phyloP scores from a whole-genome alignment of 2,797 vertebrate genomes.

The Gymnodraco acuticeps region DNA sequence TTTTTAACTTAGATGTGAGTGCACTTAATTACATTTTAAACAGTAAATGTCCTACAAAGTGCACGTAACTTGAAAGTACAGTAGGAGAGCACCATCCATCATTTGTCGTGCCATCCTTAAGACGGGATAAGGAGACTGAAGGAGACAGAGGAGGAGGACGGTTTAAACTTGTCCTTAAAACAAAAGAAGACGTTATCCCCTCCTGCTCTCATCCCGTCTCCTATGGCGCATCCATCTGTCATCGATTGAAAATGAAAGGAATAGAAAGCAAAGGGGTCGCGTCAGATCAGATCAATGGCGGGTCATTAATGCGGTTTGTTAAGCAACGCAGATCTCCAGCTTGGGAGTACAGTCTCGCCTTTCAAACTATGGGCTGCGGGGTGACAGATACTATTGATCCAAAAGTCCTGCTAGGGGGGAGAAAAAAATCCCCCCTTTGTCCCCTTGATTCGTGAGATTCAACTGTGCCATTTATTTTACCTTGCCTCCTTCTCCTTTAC shows the following conservation, averaged over 20 bases:
- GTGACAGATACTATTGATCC: slow-evolving; percentile 87
- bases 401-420: slow-evolving; percentile 54
- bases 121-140: slow-evolving; percentile 68
- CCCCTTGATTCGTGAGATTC: slow-evolving; percentile 76
- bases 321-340: slow-evolving; percentile 85
- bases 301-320: slow-evolving; percentile 87
- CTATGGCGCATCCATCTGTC: slow-evolving; percentile 81
- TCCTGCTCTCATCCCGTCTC: slow-evolving; percentile 79
- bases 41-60: slow-evolving; percentile 51
- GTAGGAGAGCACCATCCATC: slow-evolving; percentile 66
- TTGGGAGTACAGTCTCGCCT: slow-evolving; percentile 84
- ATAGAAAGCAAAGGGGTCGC: slow-evolving; percentile 79
- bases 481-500: slow-evolving; percentile 52
- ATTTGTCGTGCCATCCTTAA: slow-evolving; percentile 66
- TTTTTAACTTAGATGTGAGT: slow-evolving; percentile 24
- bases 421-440: slow-evolving; percentile 69
- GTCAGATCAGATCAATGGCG: slow-evolving; percentile 83
- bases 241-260: slow-evolving; percentile 88
- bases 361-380: slow-evolving; percentile 78
- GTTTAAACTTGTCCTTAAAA: slow-evolving; percentile 88
- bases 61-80: slow-evolving; percentile 68
- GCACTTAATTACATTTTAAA: slow-evolving; percentile 40
- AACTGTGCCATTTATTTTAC: slow-evolving; percentile 74
- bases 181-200: slow-evolving; percentile 86
- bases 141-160: slow-evolving; percentile 57